phyloP scores from a whole-genome alignment of 2,888 invertebrate genomes.

The Eugnorisma glareosa region DNA sequence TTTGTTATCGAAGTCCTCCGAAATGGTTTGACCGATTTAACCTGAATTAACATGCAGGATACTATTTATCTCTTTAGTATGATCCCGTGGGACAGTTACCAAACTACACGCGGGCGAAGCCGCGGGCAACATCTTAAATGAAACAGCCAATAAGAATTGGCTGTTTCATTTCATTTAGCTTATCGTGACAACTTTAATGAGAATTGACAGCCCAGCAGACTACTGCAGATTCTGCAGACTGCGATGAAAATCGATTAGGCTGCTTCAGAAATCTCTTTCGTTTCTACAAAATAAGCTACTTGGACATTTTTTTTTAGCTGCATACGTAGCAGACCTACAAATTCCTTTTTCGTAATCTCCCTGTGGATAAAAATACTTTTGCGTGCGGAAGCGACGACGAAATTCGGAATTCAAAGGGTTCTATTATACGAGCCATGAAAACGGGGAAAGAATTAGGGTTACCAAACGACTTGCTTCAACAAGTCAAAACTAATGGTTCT shows the following conservation, averaged over 20 bases:
- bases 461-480: constrained; percentile 15
- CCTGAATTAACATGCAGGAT: no score
- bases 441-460: constrained; percentile 24
- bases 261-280: not conserved
- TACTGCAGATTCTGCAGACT: not conserved
- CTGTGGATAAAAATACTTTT: not conserved
- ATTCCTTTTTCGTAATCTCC: not conserved
- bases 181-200: not conserved
- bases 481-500: not conserved
- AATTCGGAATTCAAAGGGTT: constrained; percentile 30
- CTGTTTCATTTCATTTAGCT: not conserved
- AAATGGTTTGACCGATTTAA: no score
- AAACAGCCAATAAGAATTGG: no score
- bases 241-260: not conserved
- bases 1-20: no score
- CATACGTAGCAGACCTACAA: not conserved
- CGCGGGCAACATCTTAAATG: no score
- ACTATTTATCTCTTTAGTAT: no score
- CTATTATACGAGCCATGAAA: not conserved
- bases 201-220: not conserved
- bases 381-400: not conserved
- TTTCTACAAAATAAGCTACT: not conserved
- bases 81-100: no score
- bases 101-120: no score
- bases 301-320: not conserved